Percentiles rank a stretch among this genome's conserved stretches.
These are phyloP conservation scores for Drosophila basisetae DNA, from an alignment of 2,888 invertebrate genomes.

Conservation along the genomic window DNA sequence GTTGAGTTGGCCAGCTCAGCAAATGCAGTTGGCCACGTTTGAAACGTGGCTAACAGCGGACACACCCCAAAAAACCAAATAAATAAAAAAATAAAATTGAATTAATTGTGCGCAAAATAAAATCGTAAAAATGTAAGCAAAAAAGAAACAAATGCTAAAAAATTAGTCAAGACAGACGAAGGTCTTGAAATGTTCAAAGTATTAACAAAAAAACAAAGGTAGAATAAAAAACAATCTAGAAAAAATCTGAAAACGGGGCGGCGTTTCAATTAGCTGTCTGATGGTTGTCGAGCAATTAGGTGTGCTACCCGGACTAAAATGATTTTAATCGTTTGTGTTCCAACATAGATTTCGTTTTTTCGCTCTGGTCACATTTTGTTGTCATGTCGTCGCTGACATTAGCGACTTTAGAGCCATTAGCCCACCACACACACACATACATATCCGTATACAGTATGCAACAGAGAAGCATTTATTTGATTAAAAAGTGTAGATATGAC, in stretches of 20 bases:
- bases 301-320: constrained; percentile 69
- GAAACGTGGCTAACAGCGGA: constrained; percentile 58
- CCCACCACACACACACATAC: constrained; percentile 13
- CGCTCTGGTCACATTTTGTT: constrained; percentile 59
- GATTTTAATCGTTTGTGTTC: constrained; percentile 74
- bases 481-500: constrained; percentile 68
- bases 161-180: constrained; percentile 59
- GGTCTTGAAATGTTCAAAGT: constrained; percentile 58
- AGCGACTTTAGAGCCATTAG: constrained; percentile 31
- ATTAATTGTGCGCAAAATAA: constrained; percentile 53
- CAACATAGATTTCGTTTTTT: constrained; percentile 68
- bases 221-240: constrained; percentile 10
- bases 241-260: constrained; percentile 52
- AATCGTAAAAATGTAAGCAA: constrained; percentile 11
- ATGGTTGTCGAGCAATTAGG: constrained; percentile 71
- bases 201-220: background rate
- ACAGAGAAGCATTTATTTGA: constrained; percentile 55
- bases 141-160: constrained; percentile 27
- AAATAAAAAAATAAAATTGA: constrained; percentile 73
- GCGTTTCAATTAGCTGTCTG: constrained; percentile 76
- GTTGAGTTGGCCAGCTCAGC: constrained; percentile 50
- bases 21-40: constrained; percentile 47
- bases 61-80: constrained; percentile 65
- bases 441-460: constrained; percentile 10
- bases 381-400: constrained; percentile 74